Evolutionary conservation across 2,797 vertebrate species (phyloP).

Genomic region (Lithobates pipiens): DNA sequence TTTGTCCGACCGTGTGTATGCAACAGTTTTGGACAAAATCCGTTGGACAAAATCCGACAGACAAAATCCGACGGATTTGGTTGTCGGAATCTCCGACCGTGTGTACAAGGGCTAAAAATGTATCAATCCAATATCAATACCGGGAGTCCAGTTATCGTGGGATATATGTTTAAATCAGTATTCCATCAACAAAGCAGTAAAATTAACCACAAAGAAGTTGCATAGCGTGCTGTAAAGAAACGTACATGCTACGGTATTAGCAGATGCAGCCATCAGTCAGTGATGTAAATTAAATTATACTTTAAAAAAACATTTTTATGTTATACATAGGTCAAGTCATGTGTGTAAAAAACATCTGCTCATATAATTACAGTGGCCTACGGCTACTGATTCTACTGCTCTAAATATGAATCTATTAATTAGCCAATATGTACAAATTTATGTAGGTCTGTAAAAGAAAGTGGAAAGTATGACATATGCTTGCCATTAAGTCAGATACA

Average conservation of each 20-base stretch:
- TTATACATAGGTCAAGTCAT: slow-evolving; percentile 2
- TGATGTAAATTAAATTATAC: neutral
- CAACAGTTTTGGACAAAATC: no score
- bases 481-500: neutral
- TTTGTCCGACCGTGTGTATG: no score
- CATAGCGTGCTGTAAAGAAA: no score
- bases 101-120: no score
- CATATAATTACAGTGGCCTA: neutral
- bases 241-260: neutral
- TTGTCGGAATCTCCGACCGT: no score
- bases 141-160: neutral
- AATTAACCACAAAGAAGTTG: neutral
- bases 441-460: neutral
- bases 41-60: no score
- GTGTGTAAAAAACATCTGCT: slow-evolving; percentile 3
- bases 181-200: neutral
- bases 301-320: neutral
- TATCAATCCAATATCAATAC: no score
- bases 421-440: neutral
- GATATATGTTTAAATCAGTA: neutral
- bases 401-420: slow-evolving; percentile 2
- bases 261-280: neutral
- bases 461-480: neutral
- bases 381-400: neutral
- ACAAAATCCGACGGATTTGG: no score